Percentiles rank a stretch among this genome's conserved stretches.
These are phyloP conservation scores for Emydocephalus ijimae DNA, from an alignment of 2,113 vertebrate species.

Conservation along the genomic window DNA sequence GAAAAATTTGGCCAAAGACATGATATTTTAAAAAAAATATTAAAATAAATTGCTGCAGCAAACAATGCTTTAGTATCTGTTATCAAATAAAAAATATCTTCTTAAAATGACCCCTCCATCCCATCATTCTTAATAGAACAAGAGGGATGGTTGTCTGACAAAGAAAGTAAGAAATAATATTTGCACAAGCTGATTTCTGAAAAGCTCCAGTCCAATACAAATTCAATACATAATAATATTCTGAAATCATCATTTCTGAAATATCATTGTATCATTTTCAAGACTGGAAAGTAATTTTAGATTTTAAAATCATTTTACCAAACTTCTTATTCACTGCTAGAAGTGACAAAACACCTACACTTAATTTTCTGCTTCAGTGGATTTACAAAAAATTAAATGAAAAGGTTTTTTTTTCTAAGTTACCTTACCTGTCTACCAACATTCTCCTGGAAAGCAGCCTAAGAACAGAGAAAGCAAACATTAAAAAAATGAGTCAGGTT, in stretches of 20 bases:
- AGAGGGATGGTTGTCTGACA: not conserved
- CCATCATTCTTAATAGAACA: not conserved
- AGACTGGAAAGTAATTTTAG: constrained; percentile 3
- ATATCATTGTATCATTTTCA: not conserved
- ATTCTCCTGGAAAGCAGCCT: constrained; percentile 99
- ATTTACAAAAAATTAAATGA: constrained; percentile 53
- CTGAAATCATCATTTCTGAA: constrained; percentile 17
- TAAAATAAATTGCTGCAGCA: not conserved
- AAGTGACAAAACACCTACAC: not conserved
- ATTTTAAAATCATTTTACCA: constrained; percentile 4
- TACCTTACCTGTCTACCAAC: constrained; percentile 94
- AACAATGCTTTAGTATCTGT: not conserved
- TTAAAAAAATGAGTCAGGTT: constrained; percentile 61
- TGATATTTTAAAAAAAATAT: not conserved
- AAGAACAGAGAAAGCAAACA: constrained; percentile 70
- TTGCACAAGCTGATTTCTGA: not conserved
- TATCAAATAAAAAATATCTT: not conserved
- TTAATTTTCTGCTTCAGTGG: constrained; percentile 28
- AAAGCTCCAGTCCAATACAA: not conserved
- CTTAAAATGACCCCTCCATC: not conserved
- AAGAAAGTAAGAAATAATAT: not conserved
- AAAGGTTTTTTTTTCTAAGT: constrained; percentile 52
- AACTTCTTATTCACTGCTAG: constrained; percentile 32
- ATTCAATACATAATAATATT: not conserved
- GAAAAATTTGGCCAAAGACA: not conserved